Evolutionary conservation across 2,797 vertebrate species (phyloP), one percentile per base, ranked within the genome.

Genomic region (Poecilia wingei): DNA sequence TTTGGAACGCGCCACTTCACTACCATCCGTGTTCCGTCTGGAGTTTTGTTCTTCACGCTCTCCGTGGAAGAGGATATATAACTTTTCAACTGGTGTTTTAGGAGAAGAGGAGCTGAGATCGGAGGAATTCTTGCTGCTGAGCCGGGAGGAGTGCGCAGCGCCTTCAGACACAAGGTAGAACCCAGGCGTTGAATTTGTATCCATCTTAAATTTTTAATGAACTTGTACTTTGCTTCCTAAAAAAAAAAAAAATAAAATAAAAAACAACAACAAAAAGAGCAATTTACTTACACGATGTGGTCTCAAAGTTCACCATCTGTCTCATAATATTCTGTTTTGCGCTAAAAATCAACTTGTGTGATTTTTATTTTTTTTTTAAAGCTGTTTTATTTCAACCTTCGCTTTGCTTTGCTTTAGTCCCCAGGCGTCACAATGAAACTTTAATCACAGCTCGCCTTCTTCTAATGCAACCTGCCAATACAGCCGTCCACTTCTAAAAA

Each of bases 111-210:
- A 66, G 12, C 39, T 55, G 72, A 84, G 75, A 92, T 84, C 91
- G 73, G 86, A 86, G 80, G 84, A 71, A 80, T 87, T 84, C 57
- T 83, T 55, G 20, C 61, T n/a, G 66, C 82, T 20, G 46, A 85
- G 79, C 78, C 64, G 9, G 72, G 81, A 84, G 75, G 90, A 36
- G 89, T 77, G 81, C 89, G 36, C 83, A 46, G 73, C 88, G 72
- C 88, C 73, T 47, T 78, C 83, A 55, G 85, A 92, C 78, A 85
- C 76, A 86, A 92, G 94, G 92, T 94, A 93, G 64, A 84, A 31
- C 36, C 59, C 45, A 14, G 10, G 33, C 49, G 18, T 36, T 41
- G 45, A 5, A 10, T 68, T 57, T 18, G 22, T 47, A 1, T n/a
- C 4, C 10, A 6, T 14, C 1, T 28, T 46, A 3, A 12, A 16